Conservation (phyloP, 2,888 invertebrate genomes). For the Callimorpha dominula region DNA sequence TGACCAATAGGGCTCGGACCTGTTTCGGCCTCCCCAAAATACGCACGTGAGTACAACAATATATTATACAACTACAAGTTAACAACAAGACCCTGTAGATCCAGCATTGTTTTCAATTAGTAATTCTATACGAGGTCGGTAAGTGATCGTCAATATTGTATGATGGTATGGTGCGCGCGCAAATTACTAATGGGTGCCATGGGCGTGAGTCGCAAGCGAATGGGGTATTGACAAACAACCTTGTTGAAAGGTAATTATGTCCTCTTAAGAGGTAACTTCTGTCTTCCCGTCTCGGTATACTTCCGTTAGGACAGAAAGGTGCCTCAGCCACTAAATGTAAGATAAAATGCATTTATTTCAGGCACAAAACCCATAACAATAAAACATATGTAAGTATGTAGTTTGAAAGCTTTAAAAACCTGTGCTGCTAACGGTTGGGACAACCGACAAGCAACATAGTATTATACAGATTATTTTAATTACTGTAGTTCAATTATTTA, state of each 20-base stretch:
- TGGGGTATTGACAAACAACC: neutral
- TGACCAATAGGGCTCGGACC: neutral
- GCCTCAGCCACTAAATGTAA: neutral
- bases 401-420: too few relatives aligned
- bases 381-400: too few relatives aligned
- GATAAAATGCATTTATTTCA: neutral
- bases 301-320: too few relatives aligned
- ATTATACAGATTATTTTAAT: too few relatives aligned
- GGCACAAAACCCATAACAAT: too few relatives aligned
- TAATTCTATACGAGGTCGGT: constrained; percentile 27
- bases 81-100: neutral
- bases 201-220: constrained; percentile 26
- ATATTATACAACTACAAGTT: neutral
- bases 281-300: too few relatives aligned
- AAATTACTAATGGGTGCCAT: constrained; percentile 29
- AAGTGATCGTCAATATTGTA: constrained; percentile 39
- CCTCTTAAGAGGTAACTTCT: neutral
- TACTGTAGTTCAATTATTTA: too few relatives aligned
- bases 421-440: too few relatives aligned
- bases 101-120: constrained; percentile 28
- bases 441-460: too few relatives aligned
- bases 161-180: constrained; percentile 21
- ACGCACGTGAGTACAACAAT: neutral
- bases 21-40: neutral
- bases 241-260: neutral